Percentiles rank a stretch among this genome's conserved stretches.
phyloP scores from a whole-genome alignment of 2,797 vertebrate species.

The Harpagifer antarcticus region DNA sequence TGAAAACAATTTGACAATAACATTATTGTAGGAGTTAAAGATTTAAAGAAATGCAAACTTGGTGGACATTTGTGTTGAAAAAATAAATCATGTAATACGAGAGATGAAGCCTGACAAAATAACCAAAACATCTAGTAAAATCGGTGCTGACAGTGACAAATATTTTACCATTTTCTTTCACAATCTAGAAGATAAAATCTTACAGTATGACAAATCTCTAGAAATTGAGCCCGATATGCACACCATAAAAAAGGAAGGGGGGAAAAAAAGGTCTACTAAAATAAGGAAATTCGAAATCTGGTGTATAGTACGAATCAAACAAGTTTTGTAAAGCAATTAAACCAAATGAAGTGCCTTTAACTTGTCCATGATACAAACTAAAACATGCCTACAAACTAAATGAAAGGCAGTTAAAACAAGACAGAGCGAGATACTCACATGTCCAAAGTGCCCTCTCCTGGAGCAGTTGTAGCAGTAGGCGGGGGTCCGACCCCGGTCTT shows the following conservation, averaged over 20 bases:
- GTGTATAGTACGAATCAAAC: background rate
- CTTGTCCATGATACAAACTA: background rate
- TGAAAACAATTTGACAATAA: background rate
- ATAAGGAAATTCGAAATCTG: background rate
- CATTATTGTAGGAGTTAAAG: background rate
- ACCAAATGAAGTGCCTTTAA: background rate
- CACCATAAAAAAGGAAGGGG: background rate
- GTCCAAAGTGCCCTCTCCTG: conserved; percentile 81
- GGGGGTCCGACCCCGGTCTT: conserved; percentile 38
- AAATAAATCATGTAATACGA: background rate
- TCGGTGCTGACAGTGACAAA: background rate
- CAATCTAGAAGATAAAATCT: background rate
- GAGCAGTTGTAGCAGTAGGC: conserved; percentile 87
- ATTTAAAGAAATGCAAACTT: background rate
- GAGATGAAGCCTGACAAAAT: background rate
- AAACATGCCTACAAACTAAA: background rate
- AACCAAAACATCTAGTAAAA: background rate
- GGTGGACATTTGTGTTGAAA: background rate
- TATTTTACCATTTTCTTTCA: background rate
- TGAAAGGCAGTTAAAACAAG: background rate
- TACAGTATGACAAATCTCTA: background rate
- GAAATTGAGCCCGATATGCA: background rate
- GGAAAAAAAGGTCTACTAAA: background rate
- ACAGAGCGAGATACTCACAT: conserved; percentile 72
- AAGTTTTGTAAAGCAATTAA: background rate